phyloP scores from a whole-genome alignment of 2,888 invertebrate genomes.

The Dolomedes plantarius region DNA sequence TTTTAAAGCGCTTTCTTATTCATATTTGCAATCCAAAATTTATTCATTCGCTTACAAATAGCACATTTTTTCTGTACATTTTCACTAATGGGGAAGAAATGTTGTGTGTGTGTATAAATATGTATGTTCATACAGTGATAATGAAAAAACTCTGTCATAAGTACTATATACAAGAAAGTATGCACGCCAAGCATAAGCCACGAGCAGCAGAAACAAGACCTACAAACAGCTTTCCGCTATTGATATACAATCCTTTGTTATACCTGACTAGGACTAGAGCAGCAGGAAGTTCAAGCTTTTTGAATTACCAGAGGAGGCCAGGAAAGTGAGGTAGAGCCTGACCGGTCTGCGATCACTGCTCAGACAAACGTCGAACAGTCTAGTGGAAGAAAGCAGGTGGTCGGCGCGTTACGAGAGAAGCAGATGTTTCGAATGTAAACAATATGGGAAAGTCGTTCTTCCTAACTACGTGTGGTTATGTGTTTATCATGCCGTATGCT shows the following conservation, averaged over 20 bases:
- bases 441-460: background rate
- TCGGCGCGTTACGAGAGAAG: background rate
- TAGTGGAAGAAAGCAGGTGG: constrained; percentile 45
- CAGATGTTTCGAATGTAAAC: constrained; percentile 57
- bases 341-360: constrained; percentile 23
- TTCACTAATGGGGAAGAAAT: no score
- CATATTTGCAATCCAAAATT: no score
- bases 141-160: no score
- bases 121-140: no score
- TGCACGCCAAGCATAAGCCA: no score
- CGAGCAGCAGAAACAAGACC: background rate
- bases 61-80: no score
- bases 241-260: constrained; percentile 50
- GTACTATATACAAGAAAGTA: no score
- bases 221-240: constrained; percentile 27
- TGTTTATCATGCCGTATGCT: no score
- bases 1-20: no score
- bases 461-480: no score
- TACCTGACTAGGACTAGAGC: constrained; percentile 47
- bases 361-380: constrained; percentile 18
- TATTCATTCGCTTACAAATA: no score
- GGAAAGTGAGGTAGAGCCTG: constrained; percentile 20
- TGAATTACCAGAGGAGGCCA: constrained; percentile 26
- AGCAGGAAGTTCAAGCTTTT: constrained; percentile 43
- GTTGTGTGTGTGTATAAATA: no score